A percentile compares a stretch with the other conserved stretches of the same genome.
Evolutionary conservation across 2,888 invertebrate species (phyloP).

Genomic region (Nephrotoma flavescens): DNA sequence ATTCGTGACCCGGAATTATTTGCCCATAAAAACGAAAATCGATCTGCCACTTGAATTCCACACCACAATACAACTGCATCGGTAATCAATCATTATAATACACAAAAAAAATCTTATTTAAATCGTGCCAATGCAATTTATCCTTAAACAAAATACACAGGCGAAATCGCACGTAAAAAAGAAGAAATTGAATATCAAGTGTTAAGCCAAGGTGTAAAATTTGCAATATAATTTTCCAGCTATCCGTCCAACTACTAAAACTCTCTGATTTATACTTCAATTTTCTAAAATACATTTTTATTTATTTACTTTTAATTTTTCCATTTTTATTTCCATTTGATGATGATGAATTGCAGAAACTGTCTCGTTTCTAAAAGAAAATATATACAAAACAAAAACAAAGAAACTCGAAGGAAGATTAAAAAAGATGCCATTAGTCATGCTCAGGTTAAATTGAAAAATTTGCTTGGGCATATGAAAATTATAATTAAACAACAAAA

Average conservation of each 20-base stretch:
- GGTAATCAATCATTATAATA: neutral
- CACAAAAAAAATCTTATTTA: neutral
- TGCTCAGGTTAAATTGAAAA: neutral
- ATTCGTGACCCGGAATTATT: neutral
- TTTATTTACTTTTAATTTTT: neutral
- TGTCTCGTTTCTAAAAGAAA: neutral
- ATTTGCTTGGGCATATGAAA: neutral
- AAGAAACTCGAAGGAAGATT: neutral
- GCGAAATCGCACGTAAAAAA: neutral
- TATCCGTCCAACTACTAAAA: neutral
- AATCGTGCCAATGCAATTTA: neutral
- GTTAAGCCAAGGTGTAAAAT: neutral
- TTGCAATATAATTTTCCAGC: neutral
- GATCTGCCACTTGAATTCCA: neutral
- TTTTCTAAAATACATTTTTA: neutral
- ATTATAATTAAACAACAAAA: neutral
- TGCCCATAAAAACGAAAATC: neutral
- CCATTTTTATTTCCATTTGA: neutral
- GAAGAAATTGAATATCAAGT: neutral
- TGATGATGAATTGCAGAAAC: neutral
- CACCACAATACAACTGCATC: neutral
- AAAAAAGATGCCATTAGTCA: neutral
- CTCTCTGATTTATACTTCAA: neutral
- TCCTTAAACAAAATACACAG: neutral
- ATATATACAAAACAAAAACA: neutral